Evolutionary conservation across 2,888 invertebrate species (phyloP).

Genomic region (Synergus itoensis): DNA sequence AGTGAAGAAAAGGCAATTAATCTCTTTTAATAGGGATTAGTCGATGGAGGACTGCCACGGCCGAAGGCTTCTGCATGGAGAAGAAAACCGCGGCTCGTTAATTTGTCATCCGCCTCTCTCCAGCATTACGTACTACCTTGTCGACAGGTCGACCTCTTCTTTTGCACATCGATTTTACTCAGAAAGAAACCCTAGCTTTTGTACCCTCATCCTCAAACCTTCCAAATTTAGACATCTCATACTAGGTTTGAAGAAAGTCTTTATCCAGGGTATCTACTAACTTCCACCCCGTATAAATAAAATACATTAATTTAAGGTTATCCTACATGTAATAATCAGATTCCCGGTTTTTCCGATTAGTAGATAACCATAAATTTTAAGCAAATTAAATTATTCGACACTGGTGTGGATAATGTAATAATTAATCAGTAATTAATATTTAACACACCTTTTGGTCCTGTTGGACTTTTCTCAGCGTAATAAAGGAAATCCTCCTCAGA

Average conservation of each 20-base stretch:
- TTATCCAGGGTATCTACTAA: not conserved
- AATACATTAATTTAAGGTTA: too few species aligned
- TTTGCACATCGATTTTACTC: slow-evolving; percentile 6
- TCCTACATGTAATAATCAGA: too few species aligned
- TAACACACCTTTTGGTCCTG: too few species aligned
- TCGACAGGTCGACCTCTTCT: slow-evolving; percentile 44
- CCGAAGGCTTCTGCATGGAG: slow-evolving; percentile 52
- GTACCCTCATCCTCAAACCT: not conserved
- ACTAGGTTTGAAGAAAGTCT: not conserved
- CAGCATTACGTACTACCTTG: not conserved
- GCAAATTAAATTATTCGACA: too few species aligned
- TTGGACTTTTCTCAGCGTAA: too few species aligned
- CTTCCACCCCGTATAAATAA: too few species aligned
- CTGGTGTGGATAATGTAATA: too few species aligned
- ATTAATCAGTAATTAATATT: too few species aligned
- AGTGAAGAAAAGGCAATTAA: slow-evolving; percentile 65
- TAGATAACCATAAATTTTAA: too few species aligned
- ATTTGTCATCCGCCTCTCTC: slow-evolving; percentile 67
- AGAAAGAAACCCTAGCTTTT: not conserved
- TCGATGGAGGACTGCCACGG: slow-evolving; percentile 57
- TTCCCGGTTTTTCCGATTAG: too few species aligned
- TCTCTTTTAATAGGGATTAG: slow-evolving; percentile 68
- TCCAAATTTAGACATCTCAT: not conserved
- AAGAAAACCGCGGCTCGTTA: slow-evolving; percentile 67
- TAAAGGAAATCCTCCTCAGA: too few species aligned